A percentile compares a stretch with the other conserved stretches of the same genome.
These are phyloP conservation scores for Baryphthengus martii DNA, from an alignment of 2,113 vertebrate genomes.

Conservation along the genomic window DNA sequence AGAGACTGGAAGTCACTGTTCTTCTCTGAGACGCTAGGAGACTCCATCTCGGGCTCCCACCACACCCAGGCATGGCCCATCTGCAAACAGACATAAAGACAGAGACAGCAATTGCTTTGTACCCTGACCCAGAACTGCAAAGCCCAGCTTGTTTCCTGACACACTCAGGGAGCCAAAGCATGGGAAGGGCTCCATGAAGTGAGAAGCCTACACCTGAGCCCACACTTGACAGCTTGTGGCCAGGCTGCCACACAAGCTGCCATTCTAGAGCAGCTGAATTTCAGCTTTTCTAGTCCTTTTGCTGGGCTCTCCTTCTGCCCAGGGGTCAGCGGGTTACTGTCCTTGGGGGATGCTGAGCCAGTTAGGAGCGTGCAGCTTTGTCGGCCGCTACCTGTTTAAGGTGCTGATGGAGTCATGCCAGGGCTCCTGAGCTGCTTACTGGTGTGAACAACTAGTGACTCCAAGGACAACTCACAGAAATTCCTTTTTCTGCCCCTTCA, in stretches of 20 bases:
- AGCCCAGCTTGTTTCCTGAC: background rate
- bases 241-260: background rate
- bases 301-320: background rate
- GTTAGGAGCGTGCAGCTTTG: background rate
- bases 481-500: background rate
- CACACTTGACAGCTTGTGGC: background rate
- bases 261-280: background rate
- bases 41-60: conserved; percentile 45
- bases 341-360: background rate
- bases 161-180: background rate
- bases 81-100: conserved; percentile 64
- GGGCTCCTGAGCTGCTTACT: background rate
- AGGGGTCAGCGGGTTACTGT: background rate
- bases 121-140: background rate
- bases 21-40: conserved; percentile 61
- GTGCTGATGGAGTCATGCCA: background rate
- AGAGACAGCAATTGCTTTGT: background rate
- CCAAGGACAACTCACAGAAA: background rate
- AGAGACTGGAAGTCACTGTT: conserved; percentile 65
- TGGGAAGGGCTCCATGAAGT: background rate
- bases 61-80: conserved; percentile 54
- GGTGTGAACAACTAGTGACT: background rate
- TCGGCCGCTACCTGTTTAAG: background rate
- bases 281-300: background rate
- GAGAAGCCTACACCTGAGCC: background rate